Conservation (phyloP, 2,888 invertebrate species). For the Cataglyphis cursor region DNA sequence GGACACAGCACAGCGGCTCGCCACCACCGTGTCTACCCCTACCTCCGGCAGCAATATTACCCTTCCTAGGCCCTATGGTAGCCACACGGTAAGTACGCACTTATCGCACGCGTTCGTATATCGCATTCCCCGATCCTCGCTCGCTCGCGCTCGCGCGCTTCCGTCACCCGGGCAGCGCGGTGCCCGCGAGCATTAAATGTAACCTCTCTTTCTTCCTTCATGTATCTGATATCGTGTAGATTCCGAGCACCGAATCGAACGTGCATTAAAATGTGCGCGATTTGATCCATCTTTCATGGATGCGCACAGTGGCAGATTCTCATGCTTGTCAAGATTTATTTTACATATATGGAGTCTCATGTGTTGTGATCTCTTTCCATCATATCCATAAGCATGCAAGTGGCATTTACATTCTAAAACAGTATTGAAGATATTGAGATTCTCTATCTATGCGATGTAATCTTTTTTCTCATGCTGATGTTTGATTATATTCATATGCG, state of each 20-base stretch:
- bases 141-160: too few relatives aligned
- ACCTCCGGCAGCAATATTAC: constrained; percentile 68
- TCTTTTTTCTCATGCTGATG: background rate
- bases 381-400: background rate
- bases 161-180: constrained; percentile 1
- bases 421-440: background rate
- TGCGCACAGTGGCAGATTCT: background rate
- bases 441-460: background rate
- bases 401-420: background rate
- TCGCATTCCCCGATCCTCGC: constrained; percentile 19
- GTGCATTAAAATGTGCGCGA: background rate
- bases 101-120: background rate
- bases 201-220: constrained; percentile 21
- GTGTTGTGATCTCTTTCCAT: background rate
- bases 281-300: constrained; percentile 6
- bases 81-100: constrained; percentile 76
- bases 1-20: constrained; percentile 65
- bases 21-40: constrained; percentile 65
- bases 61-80: constrained; percentile 83
- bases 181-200: background rate
- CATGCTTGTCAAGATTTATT: background rate
- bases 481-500: background rate
- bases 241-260: background rate
- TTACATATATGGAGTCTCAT: background rate
- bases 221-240: background rate